A percentile compares a stretch with the other conserved stretches of the same genome.
Evolutionary conservation across 2,797 vertebrate species (phyloP).

Genomic region (Rhynchotus rufescens): DNA sequence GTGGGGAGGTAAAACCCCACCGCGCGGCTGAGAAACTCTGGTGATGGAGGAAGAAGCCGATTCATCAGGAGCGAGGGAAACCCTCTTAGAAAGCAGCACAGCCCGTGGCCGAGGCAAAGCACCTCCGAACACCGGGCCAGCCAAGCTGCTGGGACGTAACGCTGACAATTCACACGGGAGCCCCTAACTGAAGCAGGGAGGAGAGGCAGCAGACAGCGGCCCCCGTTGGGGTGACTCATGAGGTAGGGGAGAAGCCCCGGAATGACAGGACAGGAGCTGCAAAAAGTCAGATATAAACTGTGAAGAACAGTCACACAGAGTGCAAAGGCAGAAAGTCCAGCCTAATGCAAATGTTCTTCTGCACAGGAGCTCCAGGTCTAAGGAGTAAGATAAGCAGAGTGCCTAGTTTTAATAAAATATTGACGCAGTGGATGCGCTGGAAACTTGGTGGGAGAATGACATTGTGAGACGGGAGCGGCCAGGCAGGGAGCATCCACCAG

Average conservation of each 20-base stretch:
- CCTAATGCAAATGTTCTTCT: not conserved
- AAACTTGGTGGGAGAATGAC: rapidly evolving
- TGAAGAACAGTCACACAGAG: not conserved
- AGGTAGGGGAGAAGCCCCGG: not conserved
- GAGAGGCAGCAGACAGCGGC: not conserved
- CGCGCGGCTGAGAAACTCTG: not conserved
- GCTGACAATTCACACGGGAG: not conserved
- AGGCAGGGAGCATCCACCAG: not conserved
- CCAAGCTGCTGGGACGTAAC: not conserved
- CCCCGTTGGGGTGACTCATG: not conserved
- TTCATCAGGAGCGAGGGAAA: not conserved
- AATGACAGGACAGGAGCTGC: not conserved
- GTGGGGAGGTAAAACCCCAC: not conserved
- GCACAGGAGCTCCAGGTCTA: not conserved
- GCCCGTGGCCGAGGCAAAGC: not conserved
- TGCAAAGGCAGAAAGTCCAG: not conserved
- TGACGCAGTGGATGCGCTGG: not conserved
- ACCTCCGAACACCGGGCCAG: rapidly evolving
- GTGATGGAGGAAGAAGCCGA: not conserved
- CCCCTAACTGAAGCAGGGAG: not conserved
- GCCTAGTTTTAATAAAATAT: too few species aligned
- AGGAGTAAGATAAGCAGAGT: not conserved
- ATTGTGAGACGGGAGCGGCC: not conserved
- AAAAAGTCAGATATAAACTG: not conserved
- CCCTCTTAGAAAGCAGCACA: not conserved